Conservation (phyloP, 2,797 vertebrate genomes). For the Pachyuromys duprasi region DNA sequence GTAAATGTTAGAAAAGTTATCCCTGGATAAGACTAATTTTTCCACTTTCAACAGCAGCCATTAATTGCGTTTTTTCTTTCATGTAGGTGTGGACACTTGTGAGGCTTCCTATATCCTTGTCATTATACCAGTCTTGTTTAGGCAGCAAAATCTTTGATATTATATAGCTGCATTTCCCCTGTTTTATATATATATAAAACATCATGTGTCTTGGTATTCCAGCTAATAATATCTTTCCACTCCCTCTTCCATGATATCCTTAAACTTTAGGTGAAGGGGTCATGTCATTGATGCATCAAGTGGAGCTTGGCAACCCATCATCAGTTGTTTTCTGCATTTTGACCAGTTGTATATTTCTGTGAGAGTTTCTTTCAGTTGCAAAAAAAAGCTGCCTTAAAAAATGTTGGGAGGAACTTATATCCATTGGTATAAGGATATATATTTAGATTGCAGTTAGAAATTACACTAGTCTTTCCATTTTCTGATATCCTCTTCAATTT, state of each 20-base stretch:
- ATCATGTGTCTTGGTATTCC: neutral
- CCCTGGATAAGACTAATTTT: neutral
- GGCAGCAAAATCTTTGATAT: neutral
- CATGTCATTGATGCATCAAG: neutral
- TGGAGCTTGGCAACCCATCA: neutral
- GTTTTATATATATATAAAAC: neutral
- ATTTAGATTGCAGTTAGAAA: neutral
- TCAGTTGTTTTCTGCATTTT: neutral
- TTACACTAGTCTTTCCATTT: no score
- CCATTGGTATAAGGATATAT: neutral
- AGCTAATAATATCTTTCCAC: neutral
- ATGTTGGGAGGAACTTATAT: neutral
- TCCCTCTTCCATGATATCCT: neutral
- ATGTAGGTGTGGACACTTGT: neutral
- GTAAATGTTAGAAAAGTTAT: neutral
- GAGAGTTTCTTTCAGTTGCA: neutral
- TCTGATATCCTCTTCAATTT: no score
- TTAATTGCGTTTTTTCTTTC: neutral
- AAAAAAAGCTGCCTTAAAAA: neutral
- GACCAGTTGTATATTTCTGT: neutral
- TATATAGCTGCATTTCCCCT: neutral
- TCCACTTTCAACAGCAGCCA: neutral
- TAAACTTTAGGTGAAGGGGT: neutral
- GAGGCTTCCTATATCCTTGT: neutral
- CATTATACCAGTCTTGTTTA: neutral